A percentile compares a stretch with the other conserved stretches of the same genome.
phyloP scores from a whole-genome alignment of 2,797 vertebrate genomes.

The Ptychobarbus kaznakovi region DNA sequence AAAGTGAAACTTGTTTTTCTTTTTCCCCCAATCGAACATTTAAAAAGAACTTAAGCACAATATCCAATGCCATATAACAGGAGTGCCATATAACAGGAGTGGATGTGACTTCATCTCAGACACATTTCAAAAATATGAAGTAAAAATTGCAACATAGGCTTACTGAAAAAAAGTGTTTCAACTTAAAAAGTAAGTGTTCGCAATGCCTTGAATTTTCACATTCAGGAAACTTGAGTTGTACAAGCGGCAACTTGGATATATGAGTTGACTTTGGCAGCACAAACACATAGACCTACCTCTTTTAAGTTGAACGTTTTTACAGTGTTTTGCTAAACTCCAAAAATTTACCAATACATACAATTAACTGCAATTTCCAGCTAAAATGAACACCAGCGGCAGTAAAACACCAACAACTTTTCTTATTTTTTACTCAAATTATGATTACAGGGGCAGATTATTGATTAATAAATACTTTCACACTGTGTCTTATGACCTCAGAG shows the following conservation, averaged over 20 bases:
- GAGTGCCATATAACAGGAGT: not conserved
- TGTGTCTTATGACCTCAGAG: not conserved
- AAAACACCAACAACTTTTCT: not conserved
- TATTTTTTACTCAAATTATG: not conserved
- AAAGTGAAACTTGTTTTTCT: not conserved
- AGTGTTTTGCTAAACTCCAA: not conserved
- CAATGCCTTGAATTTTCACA: too few species aligned
- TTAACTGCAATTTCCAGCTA: not conserved
- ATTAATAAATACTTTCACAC: not conserved
- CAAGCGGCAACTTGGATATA: not conserved
- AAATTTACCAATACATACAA: not conserved
- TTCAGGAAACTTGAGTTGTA: not conserved
- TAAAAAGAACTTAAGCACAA: not conserved
- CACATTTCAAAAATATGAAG: not conserved
- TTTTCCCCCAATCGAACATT: not conserved
- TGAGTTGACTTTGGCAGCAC: not conserved
- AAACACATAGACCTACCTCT: not conserved
- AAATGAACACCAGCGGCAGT: not conserved
- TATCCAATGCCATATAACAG: not conserved
- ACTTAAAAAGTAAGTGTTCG: not conserved
- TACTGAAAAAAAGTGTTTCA: too few species aligned
- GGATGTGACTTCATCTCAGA: not conserved
- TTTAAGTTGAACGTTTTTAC: not conserved
- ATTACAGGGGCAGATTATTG: not conserved
- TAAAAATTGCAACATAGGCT: not conserved